Percentiles rank a stretch among this genome's conserved stretches.
phyloP scores from a whole-genome alignment of 37 sponge, comb jelly and placozoan species.

The Cliona cf. orientalis region DNA sequence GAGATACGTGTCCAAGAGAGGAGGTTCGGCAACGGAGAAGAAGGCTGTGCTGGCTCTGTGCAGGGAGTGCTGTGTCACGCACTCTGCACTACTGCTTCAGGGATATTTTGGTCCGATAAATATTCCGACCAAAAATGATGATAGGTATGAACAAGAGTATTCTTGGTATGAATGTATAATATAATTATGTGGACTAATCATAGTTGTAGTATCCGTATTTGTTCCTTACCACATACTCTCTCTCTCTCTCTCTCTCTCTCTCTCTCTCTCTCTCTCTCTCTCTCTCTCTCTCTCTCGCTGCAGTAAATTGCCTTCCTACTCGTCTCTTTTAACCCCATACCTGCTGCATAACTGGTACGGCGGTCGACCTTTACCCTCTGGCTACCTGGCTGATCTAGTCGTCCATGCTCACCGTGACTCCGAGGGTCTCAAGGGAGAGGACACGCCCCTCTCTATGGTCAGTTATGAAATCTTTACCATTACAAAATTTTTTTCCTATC shows the following conservation, averaged over 20 bases:
- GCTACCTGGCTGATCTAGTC: conserved; percentile 61
- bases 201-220: no score
- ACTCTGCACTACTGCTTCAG: conserved; percentile 27
- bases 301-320: neutral
- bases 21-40: neutral
- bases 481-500: no score
- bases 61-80: conserved; percentile 15
- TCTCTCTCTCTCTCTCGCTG: conserved; percentile 6
- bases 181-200: no score
- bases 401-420: conserved; percentile 46
- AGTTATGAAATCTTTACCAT: no score
- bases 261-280: neutral
- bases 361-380: conserved; percentile 38
- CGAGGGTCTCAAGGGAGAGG: no score
- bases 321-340: conserved; percentile 32
- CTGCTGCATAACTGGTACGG: conserved; percentile 6
- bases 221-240: neutral
- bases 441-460: no score
- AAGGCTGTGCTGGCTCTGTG: conserved; percentile 1
- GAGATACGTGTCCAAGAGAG: neutral
- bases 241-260: neutral
- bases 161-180: no score
- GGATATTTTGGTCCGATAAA: conserved; percentile 15
- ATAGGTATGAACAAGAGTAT: no score
- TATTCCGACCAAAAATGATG: neutral